Percentiles rank a stretch among this genome's conserved stretches.
Conservation (phyloP, 2,888 invertebrate species). For the Galerucella nymphaeae region DNA sequence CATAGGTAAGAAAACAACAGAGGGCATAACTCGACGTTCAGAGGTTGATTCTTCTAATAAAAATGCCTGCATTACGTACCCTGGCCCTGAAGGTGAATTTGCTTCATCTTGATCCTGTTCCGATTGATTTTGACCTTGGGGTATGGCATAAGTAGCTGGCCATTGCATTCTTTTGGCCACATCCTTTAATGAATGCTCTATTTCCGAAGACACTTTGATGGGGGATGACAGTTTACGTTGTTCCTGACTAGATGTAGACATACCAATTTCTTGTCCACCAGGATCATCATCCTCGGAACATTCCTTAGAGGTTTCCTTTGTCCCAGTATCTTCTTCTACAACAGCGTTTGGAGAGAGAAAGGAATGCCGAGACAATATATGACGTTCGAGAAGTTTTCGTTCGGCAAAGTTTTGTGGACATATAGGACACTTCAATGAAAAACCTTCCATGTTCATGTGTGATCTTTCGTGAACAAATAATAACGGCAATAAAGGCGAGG, state of each 20-base stretch:
- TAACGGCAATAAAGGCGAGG: constrained; percentile 89
- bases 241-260: constrained; percentile 30
- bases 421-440: constrained; percentile 69
- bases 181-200: constrained; percentile 67
- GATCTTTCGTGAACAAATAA: constrained; percentile 93
- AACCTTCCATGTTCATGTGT: constrained; percentile 66
- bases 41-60: constrained; percentile 75
- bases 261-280: constrained; percentile 40
- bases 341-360: constrained; percentile 61
- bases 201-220: constrained; percentile 62
- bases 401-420: constrained; percentile 71
- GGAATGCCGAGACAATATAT: constrained; percentile 73
- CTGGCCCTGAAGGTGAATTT: constrained; percentile 49
- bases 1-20: constrained; percentile 94
- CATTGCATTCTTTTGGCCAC: constrained; percentile 69
- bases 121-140: constrained; percentile 61
- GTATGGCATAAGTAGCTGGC: constrained; percentile 75
- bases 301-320: constrained; percentile 35
- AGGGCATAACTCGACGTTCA: constrained; percentile 81
- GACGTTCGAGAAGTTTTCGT: constrained; percentile 71
- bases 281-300: constrained; percentile 51
- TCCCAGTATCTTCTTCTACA: constrained; percentile 59
- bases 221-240: constrained; percentile 43
- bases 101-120: constrained; percentile 53
- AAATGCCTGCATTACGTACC: constrained; percentile 93